Evolutionary conservation across 2,888 invertebrate species (phyloP).

Genomic region (Autographa gamma): DNA sequence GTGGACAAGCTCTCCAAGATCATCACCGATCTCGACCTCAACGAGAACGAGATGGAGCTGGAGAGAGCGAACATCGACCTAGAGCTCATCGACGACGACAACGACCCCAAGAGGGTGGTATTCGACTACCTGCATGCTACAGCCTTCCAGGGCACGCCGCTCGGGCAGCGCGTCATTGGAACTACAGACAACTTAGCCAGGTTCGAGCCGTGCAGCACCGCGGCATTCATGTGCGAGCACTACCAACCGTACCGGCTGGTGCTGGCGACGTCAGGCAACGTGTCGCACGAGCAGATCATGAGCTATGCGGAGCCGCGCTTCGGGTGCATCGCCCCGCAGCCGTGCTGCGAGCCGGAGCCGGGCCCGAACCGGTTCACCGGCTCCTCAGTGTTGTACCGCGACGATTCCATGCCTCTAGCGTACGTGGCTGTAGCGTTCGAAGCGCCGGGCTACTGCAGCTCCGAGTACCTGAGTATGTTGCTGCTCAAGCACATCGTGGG

Average conservation of each 20-base stretch:
- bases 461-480: conserved; percentile 73
- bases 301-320: conserved; percentile 86
- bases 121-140: conserved; percentile 85
- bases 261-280: conserved; percentile 92
- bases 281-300: conserved; percentile 90
- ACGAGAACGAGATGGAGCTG: conserved; percentile 63
- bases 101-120: conserved; percentile 70
- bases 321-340: conserved; percentile 78
- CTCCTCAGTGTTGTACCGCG: conserved; percentile 63
- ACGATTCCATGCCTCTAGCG: conserved; percentile 81
- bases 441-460: conserved; percentile 75
- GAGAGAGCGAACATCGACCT: conserved; percentile 70
- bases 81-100: conserved; percentile 75
- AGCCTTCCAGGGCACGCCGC: conserved; percentile 85
- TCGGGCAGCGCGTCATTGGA: conserved; percentile 86
- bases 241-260: conserved; percentile 90
- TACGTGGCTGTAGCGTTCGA: conserved; percentile 83
- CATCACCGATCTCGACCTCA: conserved; percentile 64
- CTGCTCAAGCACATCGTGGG: conserved; percentile 78
- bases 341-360: conserved; percentile 47
- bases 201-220: conserved; percentile 83
- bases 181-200: conserved; percentile 90
- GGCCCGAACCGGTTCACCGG: conserved; percentile 66
- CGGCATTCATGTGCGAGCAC: conserved; percentile 63
- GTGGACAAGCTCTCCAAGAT: conserved; percentile 65